Evolutionary conservation across 2,113 vertebrate species (phyloP).

Genomic region (Malurus melanocephalus): DNA sequence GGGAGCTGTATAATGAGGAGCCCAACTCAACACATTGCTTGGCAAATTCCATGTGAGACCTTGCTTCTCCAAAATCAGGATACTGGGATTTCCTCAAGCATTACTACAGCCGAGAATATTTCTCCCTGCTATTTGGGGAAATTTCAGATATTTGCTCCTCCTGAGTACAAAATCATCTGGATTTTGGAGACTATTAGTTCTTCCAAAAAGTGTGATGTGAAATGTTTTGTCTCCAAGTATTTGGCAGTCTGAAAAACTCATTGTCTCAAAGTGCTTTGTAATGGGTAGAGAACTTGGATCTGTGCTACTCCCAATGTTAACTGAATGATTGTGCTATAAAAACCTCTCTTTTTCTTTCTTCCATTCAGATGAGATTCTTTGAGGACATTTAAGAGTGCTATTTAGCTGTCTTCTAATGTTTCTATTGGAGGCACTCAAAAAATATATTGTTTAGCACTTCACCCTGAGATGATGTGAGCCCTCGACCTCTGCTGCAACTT

Average conservation of each 20-base stretch:
- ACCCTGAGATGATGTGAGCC: not conserved
- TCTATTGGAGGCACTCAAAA: not conserved
- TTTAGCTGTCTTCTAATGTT: not conserved
- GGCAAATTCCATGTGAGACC: not conserved
- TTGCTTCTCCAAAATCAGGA: not conserved
- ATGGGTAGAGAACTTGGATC: not conserved
- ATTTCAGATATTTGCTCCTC: not conserved
- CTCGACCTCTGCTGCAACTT: not conserved
- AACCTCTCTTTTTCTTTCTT: not conserved
- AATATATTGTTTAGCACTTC: not conserved
- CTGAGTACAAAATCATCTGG: not conserved
- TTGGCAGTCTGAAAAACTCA: not conserved
- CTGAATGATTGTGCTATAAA: not conserved
- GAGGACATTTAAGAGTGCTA: not conserved
- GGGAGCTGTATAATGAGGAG: not conserved
- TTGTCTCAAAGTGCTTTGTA: not conserved
- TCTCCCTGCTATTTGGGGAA: not conserved
- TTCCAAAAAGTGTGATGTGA: no score
- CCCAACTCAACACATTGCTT: accelerated
- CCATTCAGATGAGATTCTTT: not conserved
- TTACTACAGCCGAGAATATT: not conserved
- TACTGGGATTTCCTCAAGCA: not conserved
- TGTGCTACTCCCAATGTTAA: not conserved
- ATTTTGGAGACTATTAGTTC: not conserved
- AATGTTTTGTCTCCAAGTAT: no score